Base-by-base conservation (phyloP, 1,140 invertebrate genomes). In the Meteorus sp. region DNA sequence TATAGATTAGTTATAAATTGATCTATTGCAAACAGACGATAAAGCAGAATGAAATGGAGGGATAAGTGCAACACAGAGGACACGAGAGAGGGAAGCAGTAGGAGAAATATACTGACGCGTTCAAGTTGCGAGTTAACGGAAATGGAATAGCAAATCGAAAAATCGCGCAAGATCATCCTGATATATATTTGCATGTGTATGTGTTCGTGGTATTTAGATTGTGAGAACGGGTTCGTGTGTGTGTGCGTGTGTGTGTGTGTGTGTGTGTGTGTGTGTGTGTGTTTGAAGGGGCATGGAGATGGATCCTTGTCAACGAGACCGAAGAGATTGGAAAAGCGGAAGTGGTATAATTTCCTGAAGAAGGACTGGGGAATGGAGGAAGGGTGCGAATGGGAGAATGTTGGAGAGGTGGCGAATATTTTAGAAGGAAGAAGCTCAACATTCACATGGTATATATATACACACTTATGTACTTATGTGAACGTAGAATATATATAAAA, bases 291-390 rank as follows among this genome's bases (percentile, higher is more conserved):
- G 35, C n/a, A 55, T 55, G 43, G 53, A 60, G 59, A 60, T 60
- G 43, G 47, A 60, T 60, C 53, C 52, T 50, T 43, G 58, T 56
- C 37, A 44, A 39, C 25, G 29, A 44, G 55, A 5, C 44, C 35
- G 25, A 55, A 33, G 55, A 57, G 35, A 55, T 56, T 60, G 58
- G 59, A 58, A 60, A 56, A 63, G 23, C 61, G 61, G 61, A 63
- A 63, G 57, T 59, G 39, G 47, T 56, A 63, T 60, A 56, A 59
- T 63, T 59, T 60, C 57, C 57, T 56, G 57, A 29, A 51, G 47
- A 52, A 59, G 23, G 47, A 60, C 31, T 17, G 45, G 31, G 41
- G 44, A 50, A 47, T 59, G 35, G 5, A 13, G 33, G 31, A 20
- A 23, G 37, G 1, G 15, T 33, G 41, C 41, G 41, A 53, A 52